A percentile compares a stretch with the other conserved stretches of the same genome.
phyloP scores from a whole-genome alignment of 2,888 invertebrate genomes.

The Callimorpha dominula region DNA sequence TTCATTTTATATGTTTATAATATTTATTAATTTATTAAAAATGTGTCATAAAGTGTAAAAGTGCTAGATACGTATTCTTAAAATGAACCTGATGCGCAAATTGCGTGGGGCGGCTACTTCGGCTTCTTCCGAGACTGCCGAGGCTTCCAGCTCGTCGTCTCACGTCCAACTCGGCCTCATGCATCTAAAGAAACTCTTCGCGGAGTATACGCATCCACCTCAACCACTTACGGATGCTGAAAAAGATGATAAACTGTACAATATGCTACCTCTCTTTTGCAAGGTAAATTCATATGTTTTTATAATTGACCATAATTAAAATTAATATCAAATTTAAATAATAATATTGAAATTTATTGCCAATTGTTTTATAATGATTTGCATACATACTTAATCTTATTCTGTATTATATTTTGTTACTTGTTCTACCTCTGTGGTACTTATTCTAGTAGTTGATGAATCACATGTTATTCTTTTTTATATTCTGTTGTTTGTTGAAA shows the following conservation, averaged over 20 bases:
- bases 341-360: neutral
- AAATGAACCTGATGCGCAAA: slow-evolving; percentile 97
- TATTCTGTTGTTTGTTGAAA: neutral
- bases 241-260: slow-evolving; percentile 97
- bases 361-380: neutral
- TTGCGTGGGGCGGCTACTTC: slow-evolving; percentile 88
- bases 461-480: neutral
- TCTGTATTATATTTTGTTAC: neutral
- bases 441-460: neutral
- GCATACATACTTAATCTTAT: neutral
- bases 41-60: slow-evolving; percentile 37
- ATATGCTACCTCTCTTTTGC: slow-evolving; percentile 99
- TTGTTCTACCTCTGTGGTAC: too few relatives aligned
- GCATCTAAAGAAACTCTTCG: slow-evolving; percentile 98
- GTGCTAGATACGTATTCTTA: slow-evolving; percentile 39
- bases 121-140: slow-evolving; percentile 85
- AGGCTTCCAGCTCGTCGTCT: slow-evolving; percentile 88
- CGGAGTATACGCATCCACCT: slow-evolving; percentile 96
- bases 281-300: slow-evolving; percentile 88
- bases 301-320: slow-evolving; percentile 2
- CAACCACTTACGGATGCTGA: slow-evolving; percentile 93
- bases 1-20: slow-evolving; percentile 38
- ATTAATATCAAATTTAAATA: neutral
- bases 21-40: slow-evolving; percentile 27
- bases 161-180: slow-evolving; percentile 97